phyloP scores from a whole-genome alignment of 2,888 invertebrate species.

The Machimus atricapillus region DNA sequence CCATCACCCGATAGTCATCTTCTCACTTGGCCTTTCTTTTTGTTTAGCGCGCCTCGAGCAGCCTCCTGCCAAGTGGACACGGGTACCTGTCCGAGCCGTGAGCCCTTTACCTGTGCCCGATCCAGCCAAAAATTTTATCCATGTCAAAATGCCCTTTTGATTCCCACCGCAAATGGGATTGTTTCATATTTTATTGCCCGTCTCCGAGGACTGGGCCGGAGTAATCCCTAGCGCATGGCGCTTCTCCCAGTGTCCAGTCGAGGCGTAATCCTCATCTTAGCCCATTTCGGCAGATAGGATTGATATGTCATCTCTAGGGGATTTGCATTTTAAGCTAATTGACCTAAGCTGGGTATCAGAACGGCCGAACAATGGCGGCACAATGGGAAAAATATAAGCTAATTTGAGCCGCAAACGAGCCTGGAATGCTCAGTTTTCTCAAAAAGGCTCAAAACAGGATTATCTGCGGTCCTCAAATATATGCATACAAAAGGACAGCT shows the following conservation, averaged over 20 bases:
- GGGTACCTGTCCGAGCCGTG: background rate
- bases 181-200: constrained; percentile 25
- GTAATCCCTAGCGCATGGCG: constrained; percentile 45
- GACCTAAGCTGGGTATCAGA: constrained; percentile 6
- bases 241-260: constrained; percentile 18
- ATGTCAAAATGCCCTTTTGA: constrained; percentile 10
- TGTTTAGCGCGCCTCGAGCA: background rate
- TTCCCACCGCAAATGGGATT: constrained; percentile 17
- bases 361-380: background rate
- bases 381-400: background rate
- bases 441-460: background rate
- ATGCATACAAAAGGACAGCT: background rate
- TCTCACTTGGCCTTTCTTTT: constrained; percentile 15
- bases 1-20: constrained; percentile 25
- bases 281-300: constrained; percentile 22
- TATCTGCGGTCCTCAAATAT: background rate
- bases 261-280: constrained; percentile 6
- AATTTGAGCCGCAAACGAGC: background rate
- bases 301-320: constrained; percentile 44
- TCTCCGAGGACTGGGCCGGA: background rate
- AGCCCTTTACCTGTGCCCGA: background rate
- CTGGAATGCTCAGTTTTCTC: background rate
- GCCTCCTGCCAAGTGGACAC: constrained; percentile 9
- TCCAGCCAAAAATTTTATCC: background rate
- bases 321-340: constrained; percentile 46